A percentile compares a stretch with the other conserved stretches of the same genome.
These are phyloP conservation scores for Hystrix cristata DNA, from an alignment of 2,113 vertebrate species.

Conservation along the genomic window DNA sequence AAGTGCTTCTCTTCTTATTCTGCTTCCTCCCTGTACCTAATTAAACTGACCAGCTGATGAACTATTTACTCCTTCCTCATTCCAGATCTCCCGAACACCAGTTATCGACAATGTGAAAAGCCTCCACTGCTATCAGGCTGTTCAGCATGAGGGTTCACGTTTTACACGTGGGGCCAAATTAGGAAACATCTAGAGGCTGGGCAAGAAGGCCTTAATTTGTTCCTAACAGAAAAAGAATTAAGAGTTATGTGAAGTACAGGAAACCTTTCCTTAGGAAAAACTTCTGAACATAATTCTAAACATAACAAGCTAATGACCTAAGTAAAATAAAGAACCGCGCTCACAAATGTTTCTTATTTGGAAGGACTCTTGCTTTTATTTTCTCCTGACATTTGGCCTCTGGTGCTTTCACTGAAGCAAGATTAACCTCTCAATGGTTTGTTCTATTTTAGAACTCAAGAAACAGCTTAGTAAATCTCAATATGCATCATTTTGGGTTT, in stretches of 20 bases:
- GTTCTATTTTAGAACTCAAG: conserved; percentile 44
- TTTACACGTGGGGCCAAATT: conserved; percentile 11
- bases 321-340: background rate
- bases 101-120: conserved; percentile 1
- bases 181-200: conserved; percentile 50
- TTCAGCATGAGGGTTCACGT: conserved; percentile 2
- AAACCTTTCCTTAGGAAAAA: conserved; percentile 8
- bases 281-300: conserved; percentile 45
- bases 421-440: background rate
- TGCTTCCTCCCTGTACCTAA: conserved; percentile 14
- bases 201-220: background rate
- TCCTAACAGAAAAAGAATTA: conserved; percentile 22
- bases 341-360: conserved; percentile 15
- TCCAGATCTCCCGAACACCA: background rate
- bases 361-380: conserved; percentile 46
- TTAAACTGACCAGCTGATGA: background rate
- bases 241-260: background rate
- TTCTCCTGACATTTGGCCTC: background rate
- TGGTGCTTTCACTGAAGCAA: conserved; percentile 1
- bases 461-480: conserved; percentile 48
- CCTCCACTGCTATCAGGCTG: background rate
- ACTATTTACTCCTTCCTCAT: background rate
- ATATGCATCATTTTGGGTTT: conserved; percentile 15
- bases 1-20: background rate
- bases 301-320: background rate